Base-by-base conservation (phyloP, 2,797 vertebrate genomes). In the Poecilia velifera region DNA sequence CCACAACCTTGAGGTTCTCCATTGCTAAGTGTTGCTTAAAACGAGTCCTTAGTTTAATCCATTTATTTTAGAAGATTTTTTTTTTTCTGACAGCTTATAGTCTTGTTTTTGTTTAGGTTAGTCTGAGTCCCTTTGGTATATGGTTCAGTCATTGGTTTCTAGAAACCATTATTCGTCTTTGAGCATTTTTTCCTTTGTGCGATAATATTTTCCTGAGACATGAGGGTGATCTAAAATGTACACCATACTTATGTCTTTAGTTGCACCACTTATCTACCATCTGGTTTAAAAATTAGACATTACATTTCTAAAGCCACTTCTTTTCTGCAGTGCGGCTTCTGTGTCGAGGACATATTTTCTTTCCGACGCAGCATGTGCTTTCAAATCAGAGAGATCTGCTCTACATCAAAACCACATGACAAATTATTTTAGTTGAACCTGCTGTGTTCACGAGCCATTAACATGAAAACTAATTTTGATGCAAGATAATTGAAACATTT, bases 311-410 rank as follows among this genome's bases (percentile, higher is more conserved):
- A 6, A 8, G 6, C 20, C 5, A 16, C 22, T 28, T 84, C 28
- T 77, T 75, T 76, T 51, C 77, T 81, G 70, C 70, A 81, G 75
- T 49, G 18, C 28, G 78, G 57, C 55, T 74, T 68, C 83, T 89
- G 85, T 84, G 86, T 86, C 76, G 82, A 87, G 84, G 82, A 76
- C 18, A 88, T 62, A 39, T 81, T 88, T 77, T 74, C 76, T 70
- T 84, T 73, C 71, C 82, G 86, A 88, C 78, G 68, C 87, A 84
- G 79, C 82, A 77, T 86, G 86, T 41, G 83, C 59, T 73, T 78
- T 84, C 77, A 81, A 83, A 77, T 87, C 83, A 81, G 66, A 76
- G 82, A 72, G 74, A 74, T 88, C 83, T 90, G 84, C 84, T 89
- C 80, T 62, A 46, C 88, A 81, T 77, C 76, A 82, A 71, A 70